phyloP scores from a whole-genome alignment of 2,888 invertebrate genomes.

The Monochamus alternatus region DNA sequence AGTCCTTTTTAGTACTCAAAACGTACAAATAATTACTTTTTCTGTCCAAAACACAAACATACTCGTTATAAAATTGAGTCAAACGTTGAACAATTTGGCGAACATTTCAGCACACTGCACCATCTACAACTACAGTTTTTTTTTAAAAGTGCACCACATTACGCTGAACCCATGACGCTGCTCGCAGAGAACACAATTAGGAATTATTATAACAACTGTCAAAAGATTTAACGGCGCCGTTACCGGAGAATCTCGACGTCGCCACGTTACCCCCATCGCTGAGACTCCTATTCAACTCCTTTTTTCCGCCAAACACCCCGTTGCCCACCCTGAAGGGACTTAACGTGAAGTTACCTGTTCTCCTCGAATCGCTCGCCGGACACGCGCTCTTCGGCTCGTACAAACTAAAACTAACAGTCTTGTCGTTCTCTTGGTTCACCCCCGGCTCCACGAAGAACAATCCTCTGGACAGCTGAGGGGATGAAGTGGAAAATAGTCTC shows the following conservation, averaged over 20 bases:
- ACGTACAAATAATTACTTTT: too few relatives aligned
- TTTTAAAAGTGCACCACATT: not conserved
- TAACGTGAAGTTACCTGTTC: slow-evolving; percentile 34
- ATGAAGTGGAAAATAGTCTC: slow-evolving; percentile 59
- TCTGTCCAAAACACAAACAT: too few relatives aligned
- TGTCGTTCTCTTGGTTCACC: slow-evolving; percentile 35
- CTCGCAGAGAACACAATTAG: not conserved
- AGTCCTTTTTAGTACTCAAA: too few relatives aligned
- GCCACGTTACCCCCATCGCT: slow-evolving; percentile 57
- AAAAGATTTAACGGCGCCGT: slow-evolving; percentile 31
- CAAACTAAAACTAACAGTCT: slow-evolving; percentile 43
- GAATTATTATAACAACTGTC: slow-evolving; percentile 30
- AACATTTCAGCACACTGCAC: not conserved
- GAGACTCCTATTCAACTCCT: slow-evolving; percentile 55
- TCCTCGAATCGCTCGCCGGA: slow-evolving; percentile 32
- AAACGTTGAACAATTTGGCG: not conserved
- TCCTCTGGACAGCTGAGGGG: slow-evolving; percentile 64
- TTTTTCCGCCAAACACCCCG: slow-evolving; percentile 50
- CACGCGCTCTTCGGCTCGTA: slow-evolving; percentile 37
- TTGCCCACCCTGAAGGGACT: slow-evolving; percentile 55
- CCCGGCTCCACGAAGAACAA: slow-evolving; percentile 64
- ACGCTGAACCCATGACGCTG: not conserved
- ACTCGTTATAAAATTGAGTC: too few relatives aligned
- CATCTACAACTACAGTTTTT: not conserved
- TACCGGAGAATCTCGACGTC: slow-evolving; percentile 39